These are phyloP conservation scores for Vicugna pacos DNA, from an alignment of 2,113 vertebrate species.

Conservation along the genomic window DNA sequence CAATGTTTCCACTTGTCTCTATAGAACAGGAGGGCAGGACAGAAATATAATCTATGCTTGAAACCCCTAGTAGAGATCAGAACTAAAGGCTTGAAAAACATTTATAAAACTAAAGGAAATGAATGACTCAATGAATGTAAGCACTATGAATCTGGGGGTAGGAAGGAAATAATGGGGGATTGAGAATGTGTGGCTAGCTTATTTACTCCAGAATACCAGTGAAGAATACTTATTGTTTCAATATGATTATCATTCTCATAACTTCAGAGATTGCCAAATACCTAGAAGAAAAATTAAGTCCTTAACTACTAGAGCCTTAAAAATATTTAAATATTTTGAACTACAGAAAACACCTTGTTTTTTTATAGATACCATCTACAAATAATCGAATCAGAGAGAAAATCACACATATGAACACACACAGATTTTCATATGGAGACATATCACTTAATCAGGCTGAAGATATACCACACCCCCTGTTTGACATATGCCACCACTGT, in stretches of 20 bases:
- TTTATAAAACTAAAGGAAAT: not conserved
- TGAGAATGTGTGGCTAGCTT: not conserved
- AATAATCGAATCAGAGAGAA: not conserved
- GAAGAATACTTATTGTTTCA: not conserved
- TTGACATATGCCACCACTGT: not conserved
- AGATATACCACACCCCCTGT: not conserved
- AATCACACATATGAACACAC: not conserved
- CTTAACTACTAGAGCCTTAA: not conserved
- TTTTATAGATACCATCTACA: not conserved
- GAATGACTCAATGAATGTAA: not conserved
- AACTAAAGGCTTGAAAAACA: not conserved
- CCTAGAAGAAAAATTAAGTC: not conserved
- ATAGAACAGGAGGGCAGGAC: not conserved
- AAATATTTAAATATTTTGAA: not conserved
- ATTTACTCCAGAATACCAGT: not conserved
- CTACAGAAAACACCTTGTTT: not conserved
- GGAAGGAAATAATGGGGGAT: not conserved
- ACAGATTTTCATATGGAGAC: not conserved
- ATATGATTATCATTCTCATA: not conserved
- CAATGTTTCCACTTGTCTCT: not conserved
- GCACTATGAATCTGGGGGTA: not conserved
- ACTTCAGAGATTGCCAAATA: not conserved
- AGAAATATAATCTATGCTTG: not conserved
- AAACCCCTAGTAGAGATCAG: not conserved
- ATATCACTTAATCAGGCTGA: not conserved